Percentiles rank a stretch among this genome's conserved stretches.
Evolutionary conservation across 2,797 vertebrate genomes (phyloP).

Genomic region (Chelon labrosus): DNA sequence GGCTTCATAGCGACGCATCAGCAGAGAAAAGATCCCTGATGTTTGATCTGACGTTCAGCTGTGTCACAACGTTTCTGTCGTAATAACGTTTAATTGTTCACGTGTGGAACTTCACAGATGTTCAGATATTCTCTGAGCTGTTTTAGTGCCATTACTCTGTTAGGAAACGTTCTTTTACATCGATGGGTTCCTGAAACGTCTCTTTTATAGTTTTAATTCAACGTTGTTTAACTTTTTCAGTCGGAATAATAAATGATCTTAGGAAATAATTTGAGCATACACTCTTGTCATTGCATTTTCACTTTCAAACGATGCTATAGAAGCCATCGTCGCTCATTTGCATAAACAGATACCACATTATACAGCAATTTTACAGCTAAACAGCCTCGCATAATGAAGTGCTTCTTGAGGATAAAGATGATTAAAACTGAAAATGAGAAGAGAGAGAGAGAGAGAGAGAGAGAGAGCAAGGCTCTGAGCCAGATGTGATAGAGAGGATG

Average conservation of each 20-base stretch:
- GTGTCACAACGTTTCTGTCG: neutral
- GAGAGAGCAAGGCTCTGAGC: slow-evolving; percentile 11
- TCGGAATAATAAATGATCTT: neutral
- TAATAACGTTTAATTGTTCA: neutral
- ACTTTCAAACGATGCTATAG: neutral
- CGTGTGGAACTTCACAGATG: neutral
- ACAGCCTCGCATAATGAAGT: slow-evolving; percentile 48
- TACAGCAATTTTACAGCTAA: slow-evolving; percentile 39
- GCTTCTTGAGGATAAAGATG: slow-evolving; percentile 52
- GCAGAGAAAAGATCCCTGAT: neutral
- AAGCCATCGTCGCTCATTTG: slow-evolving; percentile 20
- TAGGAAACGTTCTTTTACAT: neutral
- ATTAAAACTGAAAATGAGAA: slow-evolving; percentile 52
- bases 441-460: slow-evolving; percentile 13
- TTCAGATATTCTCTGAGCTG: neutral
- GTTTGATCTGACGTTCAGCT: neutral
- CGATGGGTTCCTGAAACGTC: neutral
- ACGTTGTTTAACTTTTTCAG: neutral
- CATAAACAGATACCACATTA: slow-evolving; percentile 39
- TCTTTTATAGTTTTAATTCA: neutral
- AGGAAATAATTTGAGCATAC: neutral
- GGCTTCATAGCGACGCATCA: neutral
- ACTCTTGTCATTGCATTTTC: slow-evolving; percentile 4
- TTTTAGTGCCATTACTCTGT: neutral
- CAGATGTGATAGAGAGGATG: slow-evolving; percentile 45